A percentile compares a stretch with the other conserved stretches of the same genome.
Conservation (phyloP, 2,113 vertebrate genomes). For the Petrocephalus zakoni region DNA sequence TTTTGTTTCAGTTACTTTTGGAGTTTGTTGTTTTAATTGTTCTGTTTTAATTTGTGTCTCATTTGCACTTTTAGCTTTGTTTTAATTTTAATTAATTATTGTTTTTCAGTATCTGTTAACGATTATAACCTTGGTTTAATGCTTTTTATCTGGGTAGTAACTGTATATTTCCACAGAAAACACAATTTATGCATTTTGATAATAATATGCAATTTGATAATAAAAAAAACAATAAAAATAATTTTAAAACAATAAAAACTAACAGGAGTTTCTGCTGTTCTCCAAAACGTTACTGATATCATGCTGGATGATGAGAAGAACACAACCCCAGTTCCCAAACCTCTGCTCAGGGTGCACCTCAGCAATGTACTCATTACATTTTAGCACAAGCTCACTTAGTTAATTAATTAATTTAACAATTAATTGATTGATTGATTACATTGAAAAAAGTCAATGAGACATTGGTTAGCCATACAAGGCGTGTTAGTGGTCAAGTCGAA, state of each 20-base stretch:
- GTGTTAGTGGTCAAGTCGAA: background rate
- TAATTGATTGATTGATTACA: background rate
- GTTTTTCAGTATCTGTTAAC: too few relatives aligned
- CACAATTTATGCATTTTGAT: background rate
- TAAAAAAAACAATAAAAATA: too few relatives aligned
- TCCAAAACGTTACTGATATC: background rate
- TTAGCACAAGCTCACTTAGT: background rate
- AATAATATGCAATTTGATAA: too few relatives aligned
- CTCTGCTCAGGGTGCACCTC: background rate
- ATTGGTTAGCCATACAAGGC: background rate
- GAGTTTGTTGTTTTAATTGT: too few relatives aligned
- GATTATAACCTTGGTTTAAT: background rate
- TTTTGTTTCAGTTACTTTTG: too few relatives aligned
- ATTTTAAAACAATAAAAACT: background rate
- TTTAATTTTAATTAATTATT: too few relatives aligned
- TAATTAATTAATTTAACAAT: background rate
- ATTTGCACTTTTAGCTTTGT: too few relatives aligned
- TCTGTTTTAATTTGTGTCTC: too few relatives aligned
- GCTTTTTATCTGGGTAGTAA: background rate
- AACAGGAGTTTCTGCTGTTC: background rate
- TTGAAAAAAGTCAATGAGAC: background rate
- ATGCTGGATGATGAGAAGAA: background rate
- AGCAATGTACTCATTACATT: background rate
- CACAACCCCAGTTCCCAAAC: background rate
- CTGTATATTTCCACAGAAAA: background rate